A percentile compares a stretch with the other conserved stretches of the same genome.
These are phyloP conservation scores for Choristoneura rosaceana DNA, from an alignment of 2,888 invertebrate genomes.

Conservation along the genomic window DNA sequence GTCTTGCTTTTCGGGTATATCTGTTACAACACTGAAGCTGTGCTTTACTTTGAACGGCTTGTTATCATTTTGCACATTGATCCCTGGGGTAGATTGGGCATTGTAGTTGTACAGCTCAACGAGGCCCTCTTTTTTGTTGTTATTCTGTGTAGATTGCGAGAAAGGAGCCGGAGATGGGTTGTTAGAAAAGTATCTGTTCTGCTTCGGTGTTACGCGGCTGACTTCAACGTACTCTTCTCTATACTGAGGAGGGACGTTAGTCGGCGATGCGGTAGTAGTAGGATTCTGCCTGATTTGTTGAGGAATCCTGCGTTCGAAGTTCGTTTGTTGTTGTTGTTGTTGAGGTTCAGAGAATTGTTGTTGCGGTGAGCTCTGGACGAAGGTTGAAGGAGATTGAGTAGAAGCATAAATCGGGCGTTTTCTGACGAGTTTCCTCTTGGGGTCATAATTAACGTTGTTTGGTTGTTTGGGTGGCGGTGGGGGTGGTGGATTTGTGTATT, in stretches of 20 bases:
- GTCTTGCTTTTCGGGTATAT: conserved; percentile 63
- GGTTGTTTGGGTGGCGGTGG: conserved; percentile 53
- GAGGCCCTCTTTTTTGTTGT: conserved; percentile 75
- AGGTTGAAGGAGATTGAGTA: conserved; percentile 62
- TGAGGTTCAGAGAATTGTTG: conserved; percentile 38
- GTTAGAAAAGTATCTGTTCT: conserved; percentile 63
- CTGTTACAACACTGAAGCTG: conserved; percentile 67
- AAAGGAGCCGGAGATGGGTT: conserved; percentile 64
- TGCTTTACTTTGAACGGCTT: conserved; percentile 71
- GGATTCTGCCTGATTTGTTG: conserved; percentile 57
- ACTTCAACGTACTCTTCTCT: conserved; percentile 81
- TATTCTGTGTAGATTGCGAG: conserved; percentile 55
- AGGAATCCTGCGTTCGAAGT: conserved; percentile 58
- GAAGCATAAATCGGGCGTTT: conserved; percentile 73
- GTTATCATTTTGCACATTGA: conserved; percentile 65
- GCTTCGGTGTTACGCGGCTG: conserved; percentile 74
- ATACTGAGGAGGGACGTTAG: conserved; percentile 72
- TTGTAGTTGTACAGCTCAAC: conserved; percentile 80
- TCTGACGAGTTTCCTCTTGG: conserved; percentile 74
- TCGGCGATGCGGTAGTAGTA: conserved; percentile 49
- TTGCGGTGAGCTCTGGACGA: conserved; percentile 46
- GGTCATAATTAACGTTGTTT: conserved; percentile 62
- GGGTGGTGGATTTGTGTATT: conserved; percentile 55
- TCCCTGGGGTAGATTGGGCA: conserved; percentile 69
- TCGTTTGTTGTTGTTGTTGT: conserved; percentile 35